Evolutionary conservation across 2,797 vertebrate species (phyloP).

Genomic region (Acanthurus tractus): DNA sequence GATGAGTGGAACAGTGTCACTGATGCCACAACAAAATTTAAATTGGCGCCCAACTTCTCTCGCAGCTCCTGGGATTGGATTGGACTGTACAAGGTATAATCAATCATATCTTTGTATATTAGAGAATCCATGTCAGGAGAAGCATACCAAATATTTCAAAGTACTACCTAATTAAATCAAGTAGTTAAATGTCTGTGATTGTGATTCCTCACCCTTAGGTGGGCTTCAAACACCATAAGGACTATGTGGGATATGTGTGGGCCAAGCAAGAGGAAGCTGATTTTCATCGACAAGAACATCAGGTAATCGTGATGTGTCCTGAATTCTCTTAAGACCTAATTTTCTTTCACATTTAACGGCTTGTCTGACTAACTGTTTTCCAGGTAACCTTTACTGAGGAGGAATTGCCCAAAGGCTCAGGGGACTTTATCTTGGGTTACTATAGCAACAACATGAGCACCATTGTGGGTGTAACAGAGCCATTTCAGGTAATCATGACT

Average conservation of each 20-base stretch:
- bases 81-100: conserved; percentile 92
- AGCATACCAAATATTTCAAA: not conserved
- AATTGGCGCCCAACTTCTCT: conserved; percentile 86
- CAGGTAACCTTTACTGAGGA: conserved; percentile 95
- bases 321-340: not conserved
- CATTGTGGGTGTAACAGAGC: conserved; percentile 94
- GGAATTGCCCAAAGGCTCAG: conserved; percentile 92
- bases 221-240: conserved; percentile 97
- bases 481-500: conserved; percentile 92
- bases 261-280: conserved; percentile 94
- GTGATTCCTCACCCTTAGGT: conserved; percentile 83
- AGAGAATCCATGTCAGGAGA: not conserved
- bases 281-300: conserved; percentile 85
- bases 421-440: conserved; percentile 96
- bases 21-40: conserved; percentile 91
- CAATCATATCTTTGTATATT: not conserved
- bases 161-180: not conserved
- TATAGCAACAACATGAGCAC: conserved; percentile 95
- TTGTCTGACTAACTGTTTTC: conserved; percentile 48
- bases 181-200: not conserved
- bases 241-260: conserved; percentile 96
- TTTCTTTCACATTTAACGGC: conserved; percentile 45
- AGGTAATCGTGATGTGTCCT: conserved; percentile 79
- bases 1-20: conserved; percentile 93
- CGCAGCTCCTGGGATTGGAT: conserved; percentile 99